Evolutionary conservation across 2,888 invertebrate genomes (phyloP).

Genomic region (Microctonus brassicae): DNA sequence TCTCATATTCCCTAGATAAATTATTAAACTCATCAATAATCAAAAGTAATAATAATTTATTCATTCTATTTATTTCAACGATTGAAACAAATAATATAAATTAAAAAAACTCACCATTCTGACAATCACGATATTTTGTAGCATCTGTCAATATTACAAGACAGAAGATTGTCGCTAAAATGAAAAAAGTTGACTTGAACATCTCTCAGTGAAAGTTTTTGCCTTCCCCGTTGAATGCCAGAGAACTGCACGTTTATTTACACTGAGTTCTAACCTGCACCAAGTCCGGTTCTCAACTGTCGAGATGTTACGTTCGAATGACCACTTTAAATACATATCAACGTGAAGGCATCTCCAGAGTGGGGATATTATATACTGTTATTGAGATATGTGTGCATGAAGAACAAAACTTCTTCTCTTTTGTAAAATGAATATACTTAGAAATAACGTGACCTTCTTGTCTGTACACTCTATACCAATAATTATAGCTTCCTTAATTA

Average conservation of each 20-base stretch:
- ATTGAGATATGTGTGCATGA: no score
- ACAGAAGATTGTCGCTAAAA: conserved; percentile 52
- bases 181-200: conserved; percentile 55
- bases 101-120: conserved; percentile 44
- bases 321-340: background rate
- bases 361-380: background rate
- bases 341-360: background rate
- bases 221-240: background rate
- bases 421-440: background rate
- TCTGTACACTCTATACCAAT: background rate
- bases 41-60: background rate
- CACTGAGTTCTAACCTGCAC: conserved; percentile 46
- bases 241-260: conserved; percentile 34
- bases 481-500: background rate
- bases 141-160: conserved; percentile 46
- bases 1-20: no score
- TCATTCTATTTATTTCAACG: background rate
- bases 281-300: conserved; percentile 54
- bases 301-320: conserved; percentile 5
- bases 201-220: conserved; percentile 57
- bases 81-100: background rate
- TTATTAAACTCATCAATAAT: background rate
- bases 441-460: background rate
- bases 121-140: conserved; percentile 52
- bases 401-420: background rate